These are phyloP conservation scores for Hippopotamus amphibius DNA, from an alignment of 2,113 vertebrate genomes.

Conservation along the genomic window DNA sequence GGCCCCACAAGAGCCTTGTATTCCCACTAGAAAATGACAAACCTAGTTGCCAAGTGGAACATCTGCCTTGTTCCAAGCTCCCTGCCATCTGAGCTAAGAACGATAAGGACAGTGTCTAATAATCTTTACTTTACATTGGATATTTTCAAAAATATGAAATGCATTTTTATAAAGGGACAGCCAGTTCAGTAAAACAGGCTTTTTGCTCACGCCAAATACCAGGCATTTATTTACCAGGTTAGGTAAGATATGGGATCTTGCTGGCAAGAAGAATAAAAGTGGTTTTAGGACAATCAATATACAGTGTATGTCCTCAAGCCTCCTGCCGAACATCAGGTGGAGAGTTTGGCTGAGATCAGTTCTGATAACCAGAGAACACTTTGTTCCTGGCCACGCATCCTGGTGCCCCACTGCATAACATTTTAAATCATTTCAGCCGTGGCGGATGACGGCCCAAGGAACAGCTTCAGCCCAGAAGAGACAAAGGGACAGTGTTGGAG, in stretches of 20 bases:
- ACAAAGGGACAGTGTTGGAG: constrained; percentile 76
- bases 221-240: constrained; percentile 63
- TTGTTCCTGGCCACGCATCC: background rate
- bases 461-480: background rate
- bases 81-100: background rate
- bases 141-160: constrained; percentile 46
- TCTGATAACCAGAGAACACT: constrained; percentile 73
- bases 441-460: background rate
- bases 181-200: constrained; percentile 47
- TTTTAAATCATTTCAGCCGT: constrained; percentile 48
- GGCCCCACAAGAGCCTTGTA: background rate
- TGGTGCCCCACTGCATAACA: background rate
- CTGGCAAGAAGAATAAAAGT: constrained; percentile 15
- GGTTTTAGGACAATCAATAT: constrained; percentile 58
- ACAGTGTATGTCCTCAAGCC: constrained; percentile 7
- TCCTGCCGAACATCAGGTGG: background rate
- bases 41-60: background rate
- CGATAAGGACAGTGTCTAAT: background rate
- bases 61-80: background rate
- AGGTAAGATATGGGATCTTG: background rate
- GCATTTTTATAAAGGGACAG: constrained; percentile 13
- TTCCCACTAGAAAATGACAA: background rate
- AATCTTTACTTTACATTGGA: background rate
- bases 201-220: constrained; percentile 8
- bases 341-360: background rate